Conservation (phyloP, 2,113 vertebrate genomes). For the Aix galericulata region DNA sequence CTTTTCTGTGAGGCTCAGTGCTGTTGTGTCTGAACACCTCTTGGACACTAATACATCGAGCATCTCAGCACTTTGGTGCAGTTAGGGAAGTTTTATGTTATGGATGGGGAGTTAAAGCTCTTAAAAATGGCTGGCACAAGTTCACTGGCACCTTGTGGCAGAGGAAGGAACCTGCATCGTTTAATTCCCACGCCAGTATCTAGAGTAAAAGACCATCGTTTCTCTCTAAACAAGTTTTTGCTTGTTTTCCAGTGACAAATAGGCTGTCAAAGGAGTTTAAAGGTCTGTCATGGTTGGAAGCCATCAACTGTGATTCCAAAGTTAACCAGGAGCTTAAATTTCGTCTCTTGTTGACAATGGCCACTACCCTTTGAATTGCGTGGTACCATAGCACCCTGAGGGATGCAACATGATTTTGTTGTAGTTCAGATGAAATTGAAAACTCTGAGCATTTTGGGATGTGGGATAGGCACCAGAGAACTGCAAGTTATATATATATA, state of each 20-base stretch:
- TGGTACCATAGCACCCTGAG: background rate
- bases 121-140: background rate
- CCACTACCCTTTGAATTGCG: background rate
- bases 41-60: fast-evolving
- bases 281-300: constrained; percentile 35
- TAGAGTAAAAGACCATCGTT: background rate
- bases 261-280: constrained; percentile 32
- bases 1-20: background rate
- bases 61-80: background rate
- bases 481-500: background rate
- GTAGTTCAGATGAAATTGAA: constrained; percentile 29
- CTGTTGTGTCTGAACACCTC: background rate
- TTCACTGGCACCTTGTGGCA: background rate
- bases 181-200: background rate
- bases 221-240: background rate
- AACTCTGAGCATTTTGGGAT: background rate
- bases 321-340: constrained; percentile 19
- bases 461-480: background rate
- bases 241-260: constrained; percentile 43
- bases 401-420: background rate
- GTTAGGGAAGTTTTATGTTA: background rate
- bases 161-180: background rate
- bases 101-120: background rate
- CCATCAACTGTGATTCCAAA: background rate
- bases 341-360: background rate